Base-by-base conservation (phyloP, 1,140 invertebrate species). In the Aphis gossypii region DNA sequence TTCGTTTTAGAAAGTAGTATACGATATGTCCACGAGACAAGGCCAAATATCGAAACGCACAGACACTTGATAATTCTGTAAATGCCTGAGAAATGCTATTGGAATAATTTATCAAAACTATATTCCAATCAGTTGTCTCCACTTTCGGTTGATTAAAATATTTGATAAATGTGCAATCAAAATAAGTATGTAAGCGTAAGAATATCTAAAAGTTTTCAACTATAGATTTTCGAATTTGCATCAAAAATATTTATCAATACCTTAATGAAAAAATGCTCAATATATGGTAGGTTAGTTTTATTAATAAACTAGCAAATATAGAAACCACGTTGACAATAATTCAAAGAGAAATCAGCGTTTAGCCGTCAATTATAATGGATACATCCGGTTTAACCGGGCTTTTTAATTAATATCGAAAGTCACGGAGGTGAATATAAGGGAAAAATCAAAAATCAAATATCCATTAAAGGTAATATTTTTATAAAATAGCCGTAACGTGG, bases 1-100 rank as follows among this genome's bases (percentile, higher is more conserved):
- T 93, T 93, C 92, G 48, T 93, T 93, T 93, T 93, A 93, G 92
- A 93, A 93, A 93, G 92, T 93, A 93, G 82, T 84, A 92, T 92
- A 68, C 41, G 56, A 60, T 90, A 56, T 90, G 38, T 90, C 41
- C 54, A 25, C 60, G 25, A 90, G 54, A 90, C 89, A 90, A 90
- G 89, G 89, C 23, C 89, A 68, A 90, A 90, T 90, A 90, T 90
- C 25, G 41, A 68, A 90, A 90, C 89, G 89, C 18, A 30, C 51
- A 20, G 88, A 46, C 38, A 60, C 89, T 90, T 90, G 54, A 6
- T 90, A 68, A 90, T 90, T 90, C 89, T 90, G 18, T 90, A 90
- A 68, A 90, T 90, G 56, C 54, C 56, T 68, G 54, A 3, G 54
- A 60, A 90, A 44, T 90, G 88, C 88, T 60, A 41, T 60, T 90